Percentiles rank a stretch among this genome's conserved stretches.
These are phyloP conservation scores for Oceanodroma tethys DNA, from an alignment of 2,113 vertebrate genomes.

Conservation along the genomic window DNA sequence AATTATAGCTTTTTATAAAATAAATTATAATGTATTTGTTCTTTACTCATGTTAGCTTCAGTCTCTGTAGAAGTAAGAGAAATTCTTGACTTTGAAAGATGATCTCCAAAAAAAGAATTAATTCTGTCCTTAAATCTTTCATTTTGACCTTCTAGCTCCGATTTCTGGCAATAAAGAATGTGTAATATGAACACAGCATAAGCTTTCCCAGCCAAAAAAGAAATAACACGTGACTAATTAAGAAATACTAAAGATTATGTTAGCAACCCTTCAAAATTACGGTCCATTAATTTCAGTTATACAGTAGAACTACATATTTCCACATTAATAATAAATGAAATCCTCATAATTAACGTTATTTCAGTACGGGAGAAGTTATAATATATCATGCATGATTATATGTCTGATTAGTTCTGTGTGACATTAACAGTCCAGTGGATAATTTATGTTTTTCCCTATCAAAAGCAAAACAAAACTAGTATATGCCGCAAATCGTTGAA, in stretches of 20 bases:
- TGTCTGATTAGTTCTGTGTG: constrained; percentile 20
- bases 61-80: background rate
- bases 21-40: background rate
- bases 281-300: constrained; percentile 41
- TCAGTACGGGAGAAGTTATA: background rate
- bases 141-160: background rate
- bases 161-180: background rate
- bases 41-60: background rate
- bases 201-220: background rate
- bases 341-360: constrained; percentile 52
- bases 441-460: background rate
- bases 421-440: background rate
- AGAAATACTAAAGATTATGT: constrained; percentile 6
- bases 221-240: constrained; percentile 44
- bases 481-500: background rate
- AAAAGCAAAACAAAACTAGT: background rate
- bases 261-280: constrained; percentile 48
- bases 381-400: background rate
- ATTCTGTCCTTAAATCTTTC: background rate
- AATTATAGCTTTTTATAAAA: background rate
- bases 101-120: background rate
- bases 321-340: constrained; percentile 35
- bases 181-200: background rate
- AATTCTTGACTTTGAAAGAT: background rate
- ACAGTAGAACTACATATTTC: background rate